Base-by-base conservation (phyloP, 2,797 vertebrate species). In the Chloroceryle inda region DNA sequence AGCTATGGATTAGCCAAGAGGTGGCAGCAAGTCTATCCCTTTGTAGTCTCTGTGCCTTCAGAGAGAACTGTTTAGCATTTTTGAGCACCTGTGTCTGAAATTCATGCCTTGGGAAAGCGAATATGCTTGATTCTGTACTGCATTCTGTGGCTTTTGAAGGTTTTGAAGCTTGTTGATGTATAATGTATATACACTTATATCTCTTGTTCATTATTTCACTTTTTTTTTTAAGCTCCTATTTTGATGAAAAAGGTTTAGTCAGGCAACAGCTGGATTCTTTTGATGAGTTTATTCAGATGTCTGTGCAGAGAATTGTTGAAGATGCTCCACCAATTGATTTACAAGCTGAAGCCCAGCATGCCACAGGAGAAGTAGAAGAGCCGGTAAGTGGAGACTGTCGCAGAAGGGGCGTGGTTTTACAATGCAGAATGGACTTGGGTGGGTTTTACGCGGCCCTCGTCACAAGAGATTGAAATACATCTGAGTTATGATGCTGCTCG, bases 281-380 rank as follows among this genome's bases (percentile, higher is more conserved):
- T 21, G 99, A 99, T 96, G 99, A 99, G 95, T 99, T 99, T 96
- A 99, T 99, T 97, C 99, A 99, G 98, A 99, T 99, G 99, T 99
- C 99, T 6, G 99, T 99, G 71, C 99, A 99, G 98, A 99, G 99
- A 97, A 99, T 99, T 35, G 99, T 99, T 85, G 99, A 99, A 96
- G 99, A 99, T 37, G 99, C 99, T 3, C 99, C 99, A 1, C 99
- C 99, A 64, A 99, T 99, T 35, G 99, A 99, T 97, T 98, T 99
- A 35, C 99, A 99, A 96, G 99, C 99, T 38, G 99, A 99, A 97
- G 99, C 99, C 45, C 99, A 99, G 96, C 99, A 99, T 94, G 99
- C 99, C 13, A 98, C 99, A 7, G 99, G 99, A 58, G 99, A 99
- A 96, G 99, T 99, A 91, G 99, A 99, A 97, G 99, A 99, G 44